Base-by-base conservation (phyloP, 2,888 invertebrate species). In the Bellardia pandia region DNA sequence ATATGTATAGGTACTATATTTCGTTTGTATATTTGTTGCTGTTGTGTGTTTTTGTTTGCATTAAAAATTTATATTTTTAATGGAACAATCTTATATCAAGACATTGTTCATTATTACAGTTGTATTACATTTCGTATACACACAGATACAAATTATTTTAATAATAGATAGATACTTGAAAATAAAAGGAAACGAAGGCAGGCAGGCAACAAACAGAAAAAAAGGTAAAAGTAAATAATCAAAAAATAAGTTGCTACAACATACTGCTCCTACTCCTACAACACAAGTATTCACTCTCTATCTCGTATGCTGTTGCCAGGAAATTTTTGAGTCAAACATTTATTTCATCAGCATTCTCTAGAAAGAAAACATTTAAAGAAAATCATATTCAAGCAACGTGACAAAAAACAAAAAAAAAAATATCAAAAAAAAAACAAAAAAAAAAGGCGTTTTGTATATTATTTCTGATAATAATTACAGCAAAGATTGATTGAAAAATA, bases 21-120 rank as follows among this genome's bases (percentile, higher is more conserved):
- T 68, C 8, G 13, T 68, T 68, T 30, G n/a, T 66, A 23, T 45
- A 45, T 45, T 45, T 45, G 45, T 23, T 23, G 9, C 23, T 71
- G 11, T n/a, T 8, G 53, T 7, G n/a, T 14, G 4, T 53, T 76
- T 14, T 42, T 66, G 51, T 53, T 77, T 66, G 9, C 40, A 53
- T 42, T 66, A 66, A 66, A 53, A 66, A 66, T 68, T 53, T 77
- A 66, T 77, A 77, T 74, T 66, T 66, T 51, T 56, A 53, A 77
- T 77, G 53, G 11, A 66, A 66, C 64, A 45, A 66, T 66, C 42
- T 66, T 53, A 56, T 77, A 60, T 56, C 66, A 66, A 56, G 51
- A 53, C 9, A 51, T 64, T 23, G 23, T 40, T 51, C 40, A 75
- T 75, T 45, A 11, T 13, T 45, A 45, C 45, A 45, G 11, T 9